Evolutionary conservation across 2,797 vertebrate genomes (phyloP), one percentile per base, ranked within the genome.

Genomic region (Spinus olivaceus): DNA sequence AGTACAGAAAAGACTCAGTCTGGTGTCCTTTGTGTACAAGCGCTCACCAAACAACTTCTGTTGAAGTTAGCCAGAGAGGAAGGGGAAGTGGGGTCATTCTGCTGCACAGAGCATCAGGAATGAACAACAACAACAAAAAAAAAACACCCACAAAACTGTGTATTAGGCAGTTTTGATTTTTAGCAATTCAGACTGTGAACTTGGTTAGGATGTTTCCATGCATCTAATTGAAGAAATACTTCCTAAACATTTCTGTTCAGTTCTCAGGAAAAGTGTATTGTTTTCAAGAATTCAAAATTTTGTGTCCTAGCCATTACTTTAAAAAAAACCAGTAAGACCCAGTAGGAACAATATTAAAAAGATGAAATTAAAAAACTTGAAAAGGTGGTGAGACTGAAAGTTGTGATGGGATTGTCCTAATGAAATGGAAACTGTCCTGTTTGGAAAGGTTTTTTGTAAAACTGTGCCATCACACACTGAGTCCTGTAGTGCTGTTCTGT

Each of bases 31-130:
- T 63, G 24, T 82, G 33, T 72, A 22, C 41, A 66, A 57, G 14
- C 39, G 27, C 53, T 79, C 54, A 91, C n/a, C 76, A 54, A 91
- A 81, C 61, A 88, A 76, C 89, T 96, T 50, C 2, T n/a, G 35
- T 57, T 57, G 49, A 72, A 67, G 84, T 86, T 92, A 61, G 66
- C 54, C 89, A 83, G 35, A 60, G 27, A 22, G 32, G 60, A 81
- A 84, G 39, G 41, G 71, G 28, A 72, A 66, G 84, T 46, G 53
- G 20, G 20, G 64, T 95, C 50, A 24, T 94, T 95, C 47, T 64
- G 35, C 8, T 94, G 69, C 39, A 33, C 37, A 76, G 64, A 82
- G 7, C 21, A n/a, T 10, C 37, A 56, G 28, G 14, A 91, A 50
- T 24, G 30, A 71, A 27, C 30, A 64, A 61, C 18, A 42, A 19